Percentiles rank a stretch among this genome's conserved stretches.
These are phyloP conservation scores for Pseudomyrmex flavicornis DNA, from an alignment of 1,140 invertebrate species.

Conservation along the genomic window DNA sequence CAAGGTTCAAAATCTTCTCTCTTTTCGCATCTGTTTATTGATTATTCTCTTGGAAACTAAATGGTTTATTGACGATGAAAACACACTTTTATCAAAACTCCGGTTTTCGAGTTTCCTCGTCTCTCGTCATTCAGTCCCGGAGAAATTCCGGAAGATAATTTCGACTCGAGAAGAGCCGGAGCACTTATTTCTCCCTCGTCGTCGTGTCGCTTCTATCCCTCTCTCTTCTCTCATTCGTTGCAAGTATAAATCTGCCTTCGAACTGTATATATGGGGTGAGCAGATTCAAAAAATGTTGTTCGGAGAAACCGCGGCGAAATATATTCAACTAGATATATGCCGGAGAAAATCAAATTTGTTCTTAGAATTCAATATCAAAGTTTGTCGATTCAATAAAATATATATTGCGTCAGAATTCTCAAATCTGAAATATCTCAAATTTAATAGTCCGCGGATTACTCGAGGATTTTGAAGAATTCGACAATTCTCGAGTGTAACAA, in stretches of 20 bases:
- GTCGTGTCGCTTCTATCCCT: neutral
- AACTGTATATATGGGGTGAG: conserved; percentile 12
- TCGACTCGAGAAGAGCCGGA: conserved; percentile 11
- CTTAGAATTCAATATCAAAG: too few relatives aligned
- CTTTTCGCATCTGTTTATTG: neutral
- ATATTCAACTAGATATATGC: neutral
- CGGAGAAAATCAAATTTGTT: neutral
- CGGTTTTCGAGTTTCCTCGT: conserved; percentile 18
- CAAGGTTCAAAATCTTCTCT: neutral
- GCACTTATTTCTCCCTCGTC: conserved; percentile 49
- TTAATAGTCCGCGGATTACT: too few relatives aligned
- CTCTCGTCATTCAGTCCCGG: neutral
- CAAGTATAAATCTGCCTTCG: conserved; percentile 39
- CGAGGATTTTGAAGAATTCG: too few relatives aligned
- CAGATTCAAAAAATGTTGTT: conserved; percentile 20
- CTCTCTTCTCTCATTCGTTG: conserved; percentile 6
- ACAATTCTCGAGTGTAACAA: too few relatives aligned
- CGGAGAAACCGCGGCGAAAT: neutral
- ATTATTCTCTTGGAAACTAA: neutral
- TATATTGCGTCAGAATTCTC: too few relatives aligned
- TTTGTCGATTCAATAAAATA: neutral
- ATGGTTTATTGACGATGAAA: neutral
- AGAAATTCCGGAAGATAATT: conserved; percentile 58
- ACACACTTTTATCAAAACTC: conserved; percentile 7
- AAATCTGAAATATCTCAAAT: too few relatives aligned